phyloP scores from a whole-genome alignment of 2,113 vertebrate genomes.

The Otis tarda region DNA sequence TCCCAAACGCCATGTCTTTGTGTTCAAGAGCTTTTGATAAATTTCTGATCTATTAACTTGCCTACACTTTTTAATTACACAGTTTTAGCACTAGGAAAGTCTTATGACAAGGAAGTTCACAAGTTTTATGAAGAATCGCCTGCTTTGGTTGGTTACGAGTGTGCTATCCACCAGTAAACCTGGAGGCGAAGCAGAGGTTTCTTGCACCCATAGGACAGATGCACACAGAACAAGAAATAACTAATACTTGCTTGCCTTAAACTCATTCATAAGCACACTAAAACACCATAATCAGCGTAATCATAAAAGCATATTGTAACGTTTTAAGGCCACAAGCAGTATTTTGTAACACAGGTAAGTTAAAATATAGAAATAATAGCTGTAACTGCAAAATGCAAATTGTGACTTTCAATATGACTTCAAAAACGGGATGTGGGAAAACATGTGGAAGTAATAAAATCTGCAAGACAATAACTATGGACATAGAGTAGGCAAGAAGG shows the following conservation, averaged over 20 bases:
- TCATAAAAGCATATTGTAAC: not conserved
- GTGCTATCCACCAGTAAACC: not conserved
- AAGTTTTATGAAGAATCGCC: not conserved
- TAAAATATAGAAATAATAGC: not conserved
- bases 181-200: not conserved
- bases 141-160: not conserved
- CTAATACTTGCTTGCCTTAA: not conserved
- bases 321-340: not conserved
- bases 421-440: not conserved
- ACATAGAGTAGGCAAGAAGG: fast-evolving
- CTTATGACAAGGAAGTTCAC: not conserved
- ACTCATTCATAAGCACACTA: not conserved
- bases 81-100: not conserved
- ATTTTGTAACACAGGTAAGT: not conserved
- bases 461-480: not conserved
- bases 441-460: not conserved
- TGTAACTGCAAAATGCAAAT: not conserved
- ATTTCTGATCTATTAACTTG: not conserved
- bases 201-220: not conserved
- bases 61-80: not conserved
- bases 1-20: not conserved
- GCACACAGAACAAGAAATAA: not conserved
- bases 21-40: not conserved
- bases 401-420: not conserved
- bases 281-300: not conserved